These are phyloP conservation scores for Penaeus chinensis DNA, from an alignment of 1,140 invertebrate genomes.

Conservation along the genomic window DNA sequence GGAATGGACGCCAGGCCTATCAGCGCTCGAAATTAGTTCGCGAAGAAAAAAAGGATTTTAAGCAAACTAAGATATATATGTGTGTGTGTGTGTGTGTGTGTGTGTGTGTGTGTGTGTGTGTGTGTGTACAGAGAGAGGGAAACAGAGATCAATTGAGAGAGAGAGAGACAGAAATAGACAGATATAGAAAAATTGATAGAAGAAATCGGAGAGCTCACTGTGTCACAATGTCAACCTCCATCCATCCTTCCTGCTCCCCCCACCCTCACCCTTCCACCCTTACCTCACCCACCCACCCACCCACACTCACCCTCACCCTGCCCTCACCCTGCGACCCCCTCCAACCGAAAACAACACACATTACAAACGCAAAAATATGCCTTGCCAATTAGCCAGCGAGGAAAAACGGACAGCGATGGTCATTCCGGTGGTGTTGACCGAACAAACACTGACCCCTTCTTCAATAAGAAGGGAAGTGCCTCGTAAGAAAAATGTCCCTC, in stretches of 20 bases:
- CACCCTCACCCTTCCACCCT: too few species aligned
- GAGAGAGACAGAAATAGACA: not conserved
- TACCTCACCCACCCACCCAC: too few species aligned
- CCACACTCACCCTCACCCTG: too few species aligned
- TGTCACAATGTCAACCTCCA: not conserved
- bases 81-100: too few species aligned
- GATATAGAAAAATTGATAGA: not conserved
- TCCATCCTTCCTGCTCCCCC: not conserved
- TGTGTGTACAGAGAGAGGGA: not conserved
- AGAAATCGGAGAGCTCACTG: not conserved
- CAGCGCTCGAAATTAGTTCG: too few species aligned
- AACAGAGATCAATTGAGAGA: not conserved
- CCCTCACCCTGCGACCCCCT: too few species aligned
- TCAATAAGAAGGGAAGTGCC: slow-evolving; percentile 1
- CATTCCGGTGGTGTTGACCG: slow-evolving; percentile 12
- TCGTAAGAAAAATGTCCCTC: slow-evolving; percentile 20
- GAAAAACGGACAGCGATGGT: slow-evolving; percentile 5
- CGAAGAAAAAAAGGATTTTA: too few species aligned
- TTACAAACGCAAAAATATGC: slow-evolving; percentile 18
- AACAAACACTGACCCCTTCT: slow-evolving; percentile 21
- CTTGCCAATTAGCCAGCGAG: not conserved
- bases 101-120: not conserved
- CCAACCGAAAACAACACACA: not conserved
- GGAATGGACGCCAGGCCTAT: too few species aligned
- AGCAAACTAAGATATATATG: too few species aligned